Conservation (phyloP, 1,140 invertebrate genomes). For the Diploscapter pachys region DNA sequence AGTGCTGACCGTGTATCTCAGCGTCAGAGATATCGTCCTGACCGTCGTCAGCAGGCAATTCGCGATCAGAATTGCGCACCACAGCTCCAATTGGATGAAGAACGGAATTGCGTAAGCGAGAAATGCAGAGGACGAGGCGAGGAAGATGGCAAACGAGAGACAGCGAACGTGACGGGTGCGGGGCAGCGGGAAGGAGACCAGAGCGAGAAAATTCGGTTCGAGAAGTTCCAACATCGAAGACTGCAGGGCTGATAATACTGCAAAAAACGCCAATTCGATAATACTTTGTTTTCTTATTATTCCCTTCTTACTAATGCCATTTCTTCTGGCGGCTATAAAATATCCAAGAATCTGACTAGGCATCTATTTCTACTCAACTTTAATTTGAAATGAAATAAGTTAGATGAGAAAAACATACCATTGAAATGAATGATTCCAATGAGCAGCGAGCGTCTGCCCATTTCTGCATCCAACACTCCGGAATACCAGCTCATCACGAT, state of each 20-base stretch:
- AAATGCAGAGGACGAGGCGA: constrained; percentile 77
- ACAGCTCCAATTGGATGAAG: constrained; percentile 82
- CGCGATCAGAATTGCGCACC: constrained; percentile 67
- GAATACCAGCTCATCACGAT: too few species aligned
- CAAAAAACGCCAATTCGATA: constrained; percentile 64
- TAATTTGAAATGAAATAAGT: constrained; percentile 16
- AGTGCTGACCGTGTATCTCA: constrained; percentile 80
- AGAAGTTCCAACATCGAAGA: constrained; percentile 67
- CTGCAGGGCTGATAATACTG: constrained; percentile 64
- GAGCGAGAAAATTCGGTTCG: constrained; percentile 64
- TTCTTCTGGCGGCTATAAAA: background rate
- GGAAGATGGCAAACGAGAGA: constrained; percentile 75
- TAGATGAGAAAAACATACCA: constrained; percentile 40
- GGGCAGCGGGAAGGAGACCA: constrained; percentile 77
- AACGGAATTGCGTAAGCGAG: constrained; percentile 78
- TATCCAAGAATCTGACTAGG: background rate
- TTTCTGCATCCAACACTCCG: too few species aligned
- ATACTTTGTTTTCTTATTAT: constrained; percentile 32
- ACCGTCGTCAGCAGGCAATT: constrained; percentile 9
- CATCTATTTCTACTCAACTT: background rate
- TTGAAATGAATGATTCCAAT: constrained; percentile 54
- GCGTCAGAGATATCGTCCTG: constrained; percentile 59
- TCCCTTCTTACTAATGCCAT: background rate
- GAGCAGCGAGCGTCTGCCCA: too few species aligned
- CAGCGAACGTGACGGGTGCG: constrained; percentile 76